Conservation (phyloP, 2,113 vertebrate species). For the Lipophrys pholis region DNA sequence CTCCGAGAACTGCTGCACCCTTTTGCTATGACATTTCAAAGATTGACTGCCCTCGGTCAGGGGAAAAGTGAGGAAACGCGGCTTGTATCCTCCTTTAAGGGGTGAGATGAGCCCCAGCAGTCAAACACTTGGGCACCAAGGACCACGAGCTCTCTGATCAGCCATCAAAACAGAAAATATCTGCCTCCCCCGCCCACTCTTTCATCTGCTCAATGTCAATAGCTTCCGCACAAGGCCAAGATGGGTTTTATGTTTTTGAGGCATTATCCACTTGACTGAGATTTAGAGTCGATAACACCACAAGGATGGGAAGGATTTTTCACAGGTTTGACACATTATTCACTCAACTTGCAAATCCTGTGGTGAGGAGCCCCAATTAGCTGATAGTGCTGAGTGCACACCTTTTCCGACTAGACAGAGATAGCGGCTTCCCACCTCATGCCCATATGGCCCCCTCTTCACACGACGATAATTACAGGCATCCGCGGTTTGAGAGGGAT, state of each 20-base stretch:
- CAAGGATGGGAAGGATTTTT: constrained; percentile 48
- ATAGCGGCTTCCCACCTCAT: constrained; percentile 72
- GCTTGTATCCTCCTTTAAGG: constrained; percentile 28
- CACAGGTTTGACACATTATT: constrained; percentile 72
- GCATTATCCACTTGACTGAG: constrained; percentile 74
- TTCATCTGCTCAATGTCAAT: constrained; percentile 61
- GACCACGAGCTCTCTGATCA: constrained; percentile 66
- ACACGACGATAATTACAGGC: constrained; percentile 77
- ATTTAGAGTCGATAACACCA: constrained; percentile 65
- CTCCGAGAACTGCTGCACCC: not conserved
- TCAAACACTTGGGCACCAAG: constrained; percentile 44
- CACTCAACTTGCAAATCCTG: constrained; percentile 78
- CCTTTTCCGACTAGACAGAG: constrained; percentile 71
- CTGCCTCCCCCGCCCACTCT: constrained; percentile 16
- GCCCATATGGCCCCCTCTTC: constrained; percentile 73
- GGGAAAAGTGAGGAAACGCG: constrained; percentile 39
- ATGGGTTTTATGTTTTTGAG: constrained; percentile 58
- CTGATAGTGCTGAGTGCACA: constrained; percentile 76
- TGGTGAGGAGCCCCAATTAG: constrained; percentile 81
- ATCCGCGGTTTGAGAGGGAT: constrained; percentile 49
- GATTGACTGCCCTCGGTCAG: constrained; percentile 8
- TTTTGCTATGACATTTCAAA: constrained; percentile 3
- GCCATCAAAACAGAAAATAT: constrained; percentile 73
- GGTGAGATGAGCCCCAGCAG: constrained; percentile 24
- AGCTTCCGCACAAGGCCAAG: constrained; percentile 38